These are phyloP conservation scores for Tanypteryx hageni DNA, from an alignment of 2,888 invertebrate species.

Conservation along the genomic window DNA sequence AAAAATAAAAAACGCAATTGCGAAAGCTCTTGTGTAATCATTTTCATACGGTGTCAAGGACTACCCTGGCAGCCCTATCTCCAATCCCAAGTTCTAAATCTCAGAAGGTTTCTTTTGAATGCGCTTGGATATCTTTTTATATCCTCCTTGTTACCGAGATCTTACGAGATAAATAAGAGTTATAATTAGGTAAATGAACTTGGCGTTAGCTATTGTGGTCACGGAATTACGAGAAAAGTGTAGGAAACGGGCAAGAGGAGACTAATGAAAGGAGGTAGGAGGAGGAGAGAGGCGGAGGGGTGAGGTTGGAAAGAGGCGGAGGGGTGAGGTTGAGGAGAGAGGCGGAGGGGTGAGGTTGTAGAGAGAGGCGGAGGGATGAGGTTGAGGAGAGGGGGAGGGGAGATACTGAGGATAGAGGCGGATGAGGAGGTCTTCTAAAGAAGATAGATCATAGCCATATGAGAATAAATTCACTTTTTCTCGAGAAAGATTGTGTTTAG, in stretches of 20 bases:
- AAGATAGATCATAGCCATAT: too few relatives aligned
- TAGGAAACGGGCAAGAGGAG: background rate
- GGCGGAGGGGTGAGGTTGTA: too few relatives aligned
- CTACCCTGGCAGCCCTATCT: background rate
- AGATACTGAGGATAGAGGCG: too few relatives aligned
- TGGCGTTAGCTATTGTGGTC: constrained; percentile 18
- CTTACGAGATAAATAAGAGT: background rate
- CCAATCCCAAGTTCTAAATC: constrained; percentile 11
- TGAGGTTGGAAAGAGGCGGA: background rate
- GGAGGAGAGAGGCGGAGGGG: background rate
- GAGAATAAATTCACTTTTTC: too few relatives aligned
- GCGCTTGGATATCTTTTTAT: background rate
- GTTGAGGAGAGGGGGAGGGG: too few relatives aligned
- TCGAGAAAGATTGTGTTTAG: too few relatives aligned
- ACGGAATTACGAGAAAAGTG: background rate
- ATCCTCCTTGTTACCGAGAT: background rate
- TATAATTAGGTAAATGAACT: constrained; percentile 27
- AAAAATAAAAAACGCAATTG: background rate
- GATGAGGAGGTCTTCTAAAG: too few relatives aligned
- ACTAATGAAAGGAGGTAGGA: too few relatives aligned
- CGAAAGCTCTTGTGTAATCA: background rate
- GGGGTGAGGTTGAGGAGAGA: too few relatives aligned
- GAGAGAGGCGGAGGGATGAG: too few relatives aligned
- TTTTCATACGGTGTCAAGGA: constrained; percentile 24
- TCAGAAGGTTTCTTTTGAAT: background rate